Evolutionary conservation across 2,113 vertebrate species (phyloP).

Genomic region (Mormyrus lacerda): DNA sequence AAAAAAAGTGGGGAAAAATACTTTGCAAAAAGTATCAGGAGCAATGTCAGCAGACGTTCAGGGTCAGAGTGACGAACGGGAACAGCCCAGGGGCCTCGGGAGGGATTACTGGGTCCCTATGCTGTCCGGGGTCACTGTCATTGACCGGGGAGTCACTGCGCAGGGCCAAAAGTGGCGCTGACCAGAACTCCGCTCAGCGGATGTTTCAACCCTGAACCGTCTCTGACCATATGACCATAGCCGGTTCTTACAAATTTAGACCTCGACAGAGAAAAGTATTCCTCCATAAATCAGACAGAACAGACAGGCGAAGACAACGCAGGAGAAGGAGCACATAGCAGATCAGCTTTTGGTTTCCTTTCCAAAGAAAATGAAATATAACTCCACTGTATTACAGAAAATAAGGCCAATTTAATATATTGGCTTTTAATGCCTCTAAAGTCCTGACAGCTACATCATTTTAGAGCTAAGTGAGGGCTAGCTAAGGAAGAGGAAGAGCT

Average conservation of each 20-base stretch:
- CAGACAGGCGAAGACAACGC: background rate
- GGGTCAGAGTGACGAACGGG: background rate
- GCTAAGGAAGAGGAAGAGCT: conserved; percentile 46
- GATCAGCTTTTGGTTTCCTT: background rate
- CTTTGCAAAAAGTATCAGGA: conserved; percentile 60
- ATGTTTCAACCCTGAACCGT: background rate
- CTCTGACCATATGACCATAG: background rate
- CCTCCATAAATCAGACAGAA: conserved; percentile 6
- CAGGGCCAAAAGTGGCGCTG: background rate
- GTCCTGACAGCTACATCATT: background rate
- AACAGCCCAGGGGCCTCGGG: background rate
- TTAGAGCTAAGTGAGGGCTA: too few relatives aligned
- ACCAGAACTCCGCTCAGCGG: background rate
- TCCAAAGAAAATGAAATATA: background rate
- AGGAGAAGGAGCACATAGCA: conserved; percentile 14
- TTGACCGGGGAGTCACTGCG: background rate
- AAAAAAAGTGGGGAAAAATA: conserved; percentile 54
- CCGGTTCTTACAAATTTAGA: background rate
- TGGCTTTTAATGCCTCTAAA: background rate
- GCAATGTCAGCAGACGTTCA: background rate
- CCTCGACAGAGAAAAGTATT: background rate
- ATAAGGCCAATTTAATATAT: background rate
- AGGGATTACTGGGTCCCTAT: background rate
- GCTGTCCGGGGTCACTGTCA: background rate
- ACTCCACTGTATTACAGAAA: background rate